phyloP scores from a whole-genome alignment of 2,797 vertebrate species.

The Phylloscopus collybita region DNA sequence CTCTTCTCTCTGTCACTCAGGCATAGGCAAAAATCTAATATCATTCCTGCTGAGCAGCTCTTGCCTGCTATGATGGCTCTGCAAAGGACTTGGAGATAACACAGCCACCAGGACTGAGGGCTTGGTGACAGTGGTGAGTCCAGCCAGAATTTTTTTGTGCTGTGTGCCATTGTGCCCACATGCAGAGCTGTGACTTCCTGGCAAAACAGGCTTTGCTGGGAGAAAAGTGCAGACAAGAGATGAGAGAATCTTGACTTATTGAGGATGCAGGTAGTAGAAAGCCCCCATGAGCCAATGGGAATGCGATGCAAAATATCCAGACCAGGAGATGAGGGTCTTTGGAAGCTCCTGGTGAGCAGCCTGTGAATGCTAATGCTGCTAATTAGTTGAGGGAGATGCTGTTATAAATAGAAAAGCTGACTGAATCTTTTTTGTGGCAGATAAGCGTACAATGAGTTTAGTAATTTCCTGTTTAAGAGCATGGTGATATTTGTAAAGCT shows the following conservation, averaged over 20 bases:
- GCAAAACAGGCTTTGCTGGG: neutral
- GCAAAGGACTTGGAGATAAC: neutral
- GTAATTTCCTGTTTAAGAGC: slow-evolving; percentile 27
- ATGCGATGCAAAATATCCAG: neutral
- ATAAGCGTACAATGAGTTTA: neutral
- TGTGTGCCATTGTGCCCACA: neutral
- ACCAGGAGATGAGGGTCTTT: neutral
- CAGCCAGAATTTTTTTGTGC: neutral
- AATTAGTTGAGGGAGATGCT: slow-evolving; percentile 15
- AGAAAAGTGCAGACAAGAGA: neutral
- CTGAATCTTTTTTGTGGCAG: neutral
- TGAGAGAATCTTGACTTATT: neutral
- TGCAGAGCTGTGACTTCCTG: neutral
- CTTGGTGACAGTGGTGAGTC: neutral
- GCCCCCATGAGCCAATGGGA: neutral
- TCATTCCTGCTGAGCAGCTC: neutral
- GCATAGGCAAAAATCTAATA: neutral
- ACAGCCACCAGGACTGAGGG: neutral
- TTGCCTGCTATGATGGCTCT: neutral
- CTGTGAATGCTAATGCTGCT: neutral
- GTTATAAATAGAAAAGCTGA: slow-evolving; percentile 31
- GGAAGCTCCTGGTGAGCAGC: neutral
- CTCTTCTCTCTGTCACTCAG: neutral
- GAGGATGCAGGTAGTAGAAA: neutral
- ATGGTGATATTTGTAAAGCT: neutral